Evolutionary conservation across 2,113 vertebrate genomes (phyloP).

Genomic region (Catagonus wagneri): DNA sequence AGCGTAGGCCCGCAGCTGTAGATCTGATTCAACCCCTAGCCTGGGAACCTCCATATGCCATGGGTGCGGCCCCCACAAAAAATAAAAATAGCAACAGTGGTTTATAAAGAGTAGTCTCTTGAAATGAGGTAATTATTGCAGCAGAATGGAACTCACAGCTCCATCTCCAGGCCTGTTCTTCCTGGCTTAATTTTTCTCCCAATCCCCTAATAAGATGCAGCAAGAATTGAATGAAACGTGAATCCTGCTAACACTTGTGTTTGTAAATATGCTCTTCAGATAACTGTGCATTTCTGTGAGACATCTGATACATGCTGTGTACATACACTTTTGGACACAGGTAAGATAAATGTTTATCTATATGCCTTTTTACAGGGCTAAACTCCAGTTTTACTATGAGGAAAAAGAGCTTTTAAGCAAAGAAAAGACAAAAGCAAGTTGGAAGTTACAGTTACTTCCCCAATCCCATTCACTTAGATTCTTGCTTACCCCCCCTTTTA

Average conservation of each 20-base stretch:
- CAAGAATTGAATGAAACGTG: not conserved
- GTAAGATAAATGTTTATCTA: not conserved
- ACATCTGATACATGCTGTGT: not conserved
- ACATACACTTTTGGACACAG: not conserved
- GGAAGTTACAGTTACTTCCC: not conserved
- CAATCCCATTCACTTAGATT: not conserved
- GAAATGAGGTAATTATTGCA: not conserved
- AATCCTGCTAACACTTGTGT: not conserved
- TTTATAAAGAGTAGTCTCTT: not conserved
- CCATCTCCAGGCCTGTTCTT: not conserved
- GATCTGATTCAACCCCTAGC: too few relatives aligned
- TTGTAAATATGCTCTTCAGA: not conserved
- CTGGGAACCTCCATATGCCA: too few relatives aligned
- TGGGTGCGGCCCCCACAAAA: too few relatives aligned
- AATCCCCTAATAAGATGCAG: not conserved
- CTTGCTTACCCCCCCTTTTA: too few relatives aligned
- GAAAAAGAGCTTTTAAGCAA: not conserved
- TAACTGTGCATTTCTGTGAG: not conserved
- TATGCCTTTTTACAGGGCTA: not conserved
- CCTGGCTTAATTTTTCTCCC: not conserved
- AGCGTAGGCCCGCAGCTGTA: too few relatives aligned
- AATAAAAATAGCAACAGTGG: too few relatives aligned
- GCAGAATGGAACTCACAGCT: not conserved
- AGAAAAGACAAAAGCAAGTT: not conserved
- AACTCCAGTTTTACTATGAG: not conserved